Conservation (phyloP, 2,888 invertebrate genomes). For the Drosophila robusta region DNA sequence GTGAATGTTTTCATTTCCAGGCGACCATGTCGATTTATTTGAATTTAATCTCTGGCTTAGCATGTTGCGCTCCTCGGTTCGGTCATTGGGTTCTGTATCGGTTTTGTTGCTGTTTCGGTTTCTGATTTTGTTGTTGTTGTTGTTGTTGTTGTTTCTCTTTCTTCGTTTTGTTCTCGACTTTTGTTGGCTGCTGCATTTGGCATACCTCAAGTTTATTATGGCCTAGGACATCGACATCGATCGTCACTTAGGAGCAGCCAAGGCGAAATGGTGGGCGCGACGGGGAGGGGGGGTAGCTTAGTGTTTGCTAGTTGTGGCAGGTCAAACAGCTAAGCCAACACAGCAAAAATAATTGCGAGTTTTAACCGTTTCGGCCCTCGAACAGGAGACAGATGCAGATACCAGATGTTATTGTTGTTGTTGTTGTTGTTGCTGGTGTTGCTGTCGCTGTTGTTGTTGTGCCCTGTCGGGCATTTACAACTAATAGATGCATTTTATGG, state of each 20-base stretch:
- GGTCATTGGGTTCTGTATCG: conserved; percentile 16
- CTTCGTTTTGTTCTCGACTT: conserved; percentile 10
- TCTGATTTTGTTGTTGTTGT: conserved; percentile 3
- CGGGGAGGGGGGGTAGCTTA: neutral
- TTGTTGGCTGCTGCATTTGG: conserved; percentile 26
- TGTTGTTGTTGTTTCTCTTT: conserved; percentile 28
- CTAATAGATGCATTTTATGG: conserved; percentile 64
- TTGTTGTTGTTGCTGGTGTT: conserved; percentile 2
- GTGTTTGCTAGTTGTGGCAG: conserved; percentile 23
- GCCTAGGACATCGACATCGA: conserved; percentile 63
- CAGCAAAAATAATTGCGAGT: conserved; percentile 57
- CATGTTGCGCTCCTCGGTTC: conserved; percentile 52
- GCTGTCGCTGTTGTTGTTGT: conserved; percentile 12
- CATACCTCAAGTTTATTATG: conserved; percentile 62
- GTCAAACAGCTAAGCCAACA: conserved; percentile 20
- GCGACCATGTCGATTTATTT: conserved; percentile 84
- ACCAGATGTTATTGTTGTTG: conserved; percentile 26
- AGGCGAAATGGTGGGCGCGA: neutral
- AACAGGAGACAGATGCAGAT: conserved; percentile 44
- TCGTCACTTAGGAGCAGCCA: conserved; percentile 52
- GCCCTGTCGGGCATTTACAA: conserved; percentile 27
- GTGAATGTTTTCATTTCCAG: conserved; percentile 83
- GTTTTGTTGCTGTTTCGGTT: conserved; percentile 18
- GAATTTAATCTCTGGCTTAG: conserved; percentile 82
- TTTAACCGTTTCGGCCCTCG: conserved; percentile 57